Evolutionary conservation across 2,113 vertebrate genomes (phyloP).

Genomic region (western clawed frog (Xenopus tropicalis)): DNA sequence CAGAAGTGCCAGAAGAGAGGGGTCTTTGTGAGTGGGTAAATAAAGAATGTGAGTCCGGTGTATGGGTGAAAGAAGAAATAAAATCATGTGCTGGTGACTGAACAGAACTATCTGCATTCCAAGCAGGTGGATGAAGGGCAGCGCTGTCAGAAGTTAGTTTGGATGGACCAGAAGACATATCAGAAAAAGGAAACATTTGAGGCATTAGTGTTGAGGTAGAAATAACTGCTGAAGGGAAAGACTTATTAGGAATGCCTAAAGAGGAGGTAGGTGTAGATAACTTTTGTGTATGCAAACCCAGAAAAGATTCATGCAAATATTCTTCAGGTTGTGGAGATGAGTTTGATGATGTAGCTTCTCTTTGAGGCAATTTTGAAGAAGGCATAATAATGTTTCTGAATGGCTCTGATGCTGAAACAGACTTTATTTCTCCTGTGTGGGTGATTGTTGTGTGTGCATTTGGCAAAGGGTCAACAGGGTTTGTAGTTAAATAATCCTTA

Average conservation of each 20-base stretch:
- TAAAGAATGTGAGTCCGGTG: neutral
- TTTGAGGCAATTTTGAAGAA: neutral
- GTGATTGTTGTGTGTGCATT: neutral
- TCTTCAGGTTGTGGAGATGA: neutral
- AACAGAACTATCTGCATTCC: neutral
- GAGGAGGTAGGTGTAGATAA: conserved; percentile 12
- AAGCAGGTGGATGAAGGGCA: neutral
- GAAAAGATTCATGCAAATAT: neutral
- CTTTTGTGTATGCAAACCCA: neutral
- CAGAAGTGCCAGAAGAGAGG: neutral
- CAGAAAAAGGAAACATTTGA: neutral
- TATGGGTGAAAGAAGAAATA: neutral
- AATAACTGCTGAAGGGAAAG: neutral
- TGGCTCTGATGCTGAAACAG: neutral
- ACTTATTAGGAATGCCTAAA: neutral
- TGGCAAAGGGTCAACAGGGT: neutral
- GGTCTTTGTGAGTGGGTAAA: neutral
- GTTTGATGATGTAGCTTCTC: neutral
- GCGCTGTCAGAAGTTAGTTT: neutral
- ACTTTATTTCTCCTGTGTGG: neutral
- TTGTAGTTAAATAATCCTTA: neutral
- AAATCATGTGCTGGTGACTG: neutral
- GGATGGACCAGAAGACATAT: too few relatives aligned
- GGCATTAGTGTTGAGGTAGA: neutral
- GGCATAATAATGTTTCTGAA: neutral